Evolutionary conservation across 2,888 invertebrate species (phyloP).

Genomic region (Amitus sp.): DNA sequence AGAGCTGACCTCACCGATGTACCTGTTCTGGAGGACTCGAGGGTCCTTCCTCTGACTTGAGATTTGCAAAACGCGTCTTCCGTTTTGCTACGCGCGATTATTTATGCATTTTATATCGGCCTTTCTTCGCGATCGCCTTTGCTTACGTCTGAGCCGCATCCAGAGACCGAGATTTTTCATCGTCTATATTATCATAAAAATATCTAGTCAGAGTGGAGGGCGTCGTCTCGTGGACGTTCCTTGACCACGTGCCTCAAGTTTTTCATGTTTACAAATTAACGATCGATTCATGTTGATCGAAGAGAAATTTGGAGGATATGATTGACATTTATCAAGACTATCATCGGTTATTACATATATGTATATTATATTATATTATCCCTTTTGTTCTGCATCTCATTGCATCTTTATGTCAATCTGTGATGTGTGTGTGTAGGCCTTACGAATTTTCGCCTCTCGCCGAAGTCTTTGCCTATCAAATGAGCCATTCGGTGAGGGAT

Average conservation of each 20-base stretch:
- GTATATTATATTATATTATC: too few species aligned
- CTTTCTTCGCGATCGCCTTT: conserved; percentile 21
- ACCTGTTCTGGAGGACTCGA: conserved; percentile 52
- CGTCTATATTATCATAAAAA: conserved; percentile 25
- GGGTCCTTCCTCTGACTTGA: conserved; percentile 51
- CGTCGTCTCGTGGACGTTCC: conserved; percentile 12
- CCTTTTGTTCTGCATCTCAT: too few species aligned
- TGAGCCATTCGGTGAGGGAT: conserved; percentile 80
- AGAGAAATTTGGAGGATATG: conserved; percentile 72
- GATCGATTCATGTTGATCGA: too few species aligned
- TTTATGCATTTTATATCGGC: conserved; percentile 24
- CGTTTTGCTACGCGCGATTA: conserved; percentile 21
- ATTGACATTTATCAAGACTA: conserved; percentile 90
- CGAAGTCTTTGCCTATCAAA: conserved; percentile 86
- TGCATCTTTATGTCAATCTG: too few species aligned
- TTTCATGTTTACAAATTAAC: too few species aligned
- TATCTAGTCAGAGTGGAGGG: conserved; percentile 34
- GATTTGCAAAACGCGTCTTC: conserved; percentile 1
- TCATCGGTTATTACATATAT: too few species aligned
- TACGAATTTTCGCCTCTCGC: conserved; percentile 85
- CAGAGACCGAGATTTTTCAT: conserved; percentile 1
- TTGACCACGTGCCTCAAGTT: too few species aligned
- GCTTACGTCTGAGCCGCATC: not conserved
- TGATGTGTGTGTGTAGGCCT: conserved; percentile 67
- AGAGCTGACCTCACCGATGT: conserved; percentile 46